Conservation (phyloP, 30 jellyfish, hydroid and myxozoan genomes). For the Aurelia aurita complex sp. Pacific region DNA sequence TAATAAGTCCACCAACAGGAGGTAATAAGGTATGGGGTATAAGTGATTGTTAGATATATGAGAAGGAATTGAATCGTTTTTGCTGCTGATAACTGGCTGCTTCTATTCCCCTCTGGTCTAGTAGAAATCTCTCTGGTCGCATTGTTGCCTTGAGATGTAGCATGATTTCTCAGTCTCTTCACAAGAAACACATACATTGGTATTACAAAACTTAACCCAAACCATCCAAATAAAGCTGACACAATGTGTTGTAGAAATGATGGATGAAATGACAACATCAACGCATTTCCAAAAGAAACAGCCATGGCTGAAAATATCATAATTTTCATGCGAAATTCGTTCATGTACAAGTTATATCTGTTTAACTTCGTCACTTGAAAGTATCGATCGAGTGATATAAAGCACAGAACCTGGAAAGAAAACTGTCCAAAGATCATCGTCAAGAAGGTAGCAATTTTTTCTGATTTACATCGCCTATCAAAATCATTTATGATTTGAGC, state of each 20-base stretch:
- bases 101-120: conserved; percentile 7
- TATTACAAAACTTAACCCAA: background rate
- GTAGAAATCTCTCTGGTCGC: background rate
- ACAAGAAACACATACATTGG: background rate
- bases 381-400: conserved; percentile 39
- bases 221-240: background rate
- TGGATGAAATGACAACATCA: background rate
- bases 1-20: no score
- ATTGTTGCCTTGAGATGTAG: background rate
- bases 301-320: conserved; percentile 10
- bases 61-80: conserved; percentile 53
- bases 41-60: background rate
- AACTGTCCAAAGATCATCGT: conserved; percentile 30
- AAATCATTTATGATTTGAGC: background rate
- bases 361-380: conserved; percentile 42
- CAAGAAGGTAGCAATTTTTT: background rate
- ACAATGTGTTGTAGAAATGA: conserved; percentile 13
- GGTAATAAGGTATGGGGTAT: no score
- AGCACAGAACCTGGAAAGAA: conserved; percentile 31
- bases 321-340: conserved; percentile 39
- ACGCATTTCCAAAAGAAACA: background rate
- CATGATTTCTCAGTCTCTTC: background rate
- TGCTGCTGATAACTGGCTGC: conserved; percentile 50
- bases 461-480: conserved; percentile 10
- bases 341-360: conserved; percentile 41